A percentile compares a stretch with the other conserved stretches of the same genome.
These are phyloP conservation scores for Proctacanthus coquilletti DNA, from an alignment of 1,140 invertebrate species.

Conservation along the genomic window DNA sequence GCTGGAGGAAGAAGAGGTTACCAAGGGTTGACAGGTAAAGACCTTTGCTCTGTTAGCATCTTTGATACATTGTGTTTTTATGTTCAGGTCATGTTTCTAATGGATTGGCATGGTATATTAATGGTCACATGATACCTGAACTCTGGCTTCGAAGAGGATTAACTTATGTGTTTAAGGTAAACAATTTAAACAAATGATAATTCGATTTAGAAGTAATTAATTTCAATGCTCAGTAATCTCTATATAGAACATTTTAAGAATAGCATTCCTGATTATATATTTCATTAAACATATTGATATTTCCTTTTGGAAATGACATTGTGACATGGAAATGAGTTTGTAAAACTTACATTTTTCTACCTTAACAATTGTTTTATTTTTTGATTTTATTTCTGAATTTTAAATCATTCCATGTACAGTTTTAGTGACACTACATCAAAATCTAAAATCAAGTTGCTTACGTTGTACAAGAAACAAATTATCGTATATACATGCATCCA, in stretches of 20 bases:
- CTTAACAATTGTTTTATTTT: neutral
- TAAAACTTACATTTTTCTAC: neutral
- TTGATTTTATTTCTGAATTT: neutral
- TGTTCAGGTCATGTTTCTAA: conserved; percentile 27
- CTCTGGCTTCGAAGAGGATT: conserved; percentile 72
- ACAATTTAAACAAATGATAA: no score
- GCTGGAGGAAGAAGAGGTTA: conserved; percentile 62
- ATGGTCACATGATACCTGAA: conserved; percentile 74
- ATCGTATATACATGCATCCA: no score
- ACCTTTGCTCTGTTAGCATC: neutral
- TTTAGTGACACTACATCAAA: no score
- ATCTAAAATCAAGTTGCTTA: no score
- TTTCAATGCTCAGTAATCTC: no score
- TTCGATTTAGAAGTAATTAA: neutral
- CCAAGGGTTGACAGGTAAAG: conserved; percentile 50
- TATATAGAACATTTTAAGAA: no score
- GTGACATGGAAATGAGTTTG: no score
- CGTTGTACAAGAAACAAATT: no score
- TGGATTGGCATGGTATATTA: conserved; percentile 36
- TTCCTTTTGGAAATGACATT: no score
- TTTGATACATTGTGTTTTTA: neutral
- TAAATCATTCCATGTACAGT: neutral
- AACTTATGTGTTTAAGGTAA: conserved; percentile 65
- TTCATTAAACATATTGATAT: no score
- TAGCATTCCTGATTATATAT: no score